Evolutionary conservation across 2,797 vertebrate species (phyloP).

Genomic region (Gouania willdenowi): DNA sequence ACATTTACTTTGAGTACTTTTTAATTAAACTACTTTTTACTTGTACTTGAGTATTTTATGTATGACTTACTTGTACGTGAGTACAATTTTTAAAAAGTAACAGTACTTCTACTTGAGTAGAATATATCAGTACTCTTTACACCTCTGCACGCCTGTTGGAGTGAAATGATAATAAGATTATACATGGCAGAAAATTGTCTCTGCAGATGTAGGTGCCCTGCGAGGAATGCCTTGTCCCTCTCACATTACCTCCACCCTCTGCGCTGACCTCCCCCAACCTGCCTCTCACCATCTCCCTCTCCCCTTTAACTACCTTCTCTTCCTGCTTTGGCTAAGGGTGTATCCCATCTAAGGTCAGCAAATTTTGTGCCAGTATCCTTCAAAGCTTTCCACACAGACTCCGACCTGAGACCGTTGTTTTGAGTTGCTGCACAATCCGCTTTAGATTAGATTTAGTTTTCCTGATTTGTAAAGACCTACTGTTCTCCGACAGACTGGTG

Average conservation of each 20-base stretch:
- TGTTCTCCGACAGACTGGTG: conserved; percentile 48
- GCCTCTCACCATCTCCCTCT: conserved; percentile 41
- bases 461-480: conserved; percentile 60
- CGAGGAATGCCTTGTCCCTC: conserved; percentile 71
- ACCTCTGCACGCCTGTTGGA: too few relatives aligned
- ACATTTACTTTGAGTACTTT: too few relatives aligned
- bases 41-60: too few relatives aligned
- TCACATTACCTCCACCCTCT: conserved; percentile 68
- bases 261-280: conserved; percentile 41
- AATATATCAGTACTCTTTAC: too few relatives aligned
- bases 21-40: too few relatives aligned
- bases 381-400: background rate
- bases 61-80: too few relatives aligned
- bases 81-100: too few relatives aligned
- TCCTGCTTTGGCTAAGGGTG: conserved; percentile 2
- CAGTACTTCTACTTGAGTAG: too few relatives aligned
- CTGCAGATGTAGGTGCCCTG: conserved; percentile 76
- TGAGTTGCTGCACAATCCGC: conserved; percentile 15
- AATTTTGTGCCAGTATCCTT: background rate
- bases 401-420: background rate
- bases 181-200: conserved; percentile 70
- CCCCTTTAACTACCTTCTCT: conserved; percentile 31
- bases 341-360: conserved; percentile 16
- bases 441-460: conserved; percentile 14
- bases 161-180: conserved; percentile 69